phyloP scores from a whole-genome alignment of 2,888 invertebrate genomes.

The Drosophila monieri region DNA sequence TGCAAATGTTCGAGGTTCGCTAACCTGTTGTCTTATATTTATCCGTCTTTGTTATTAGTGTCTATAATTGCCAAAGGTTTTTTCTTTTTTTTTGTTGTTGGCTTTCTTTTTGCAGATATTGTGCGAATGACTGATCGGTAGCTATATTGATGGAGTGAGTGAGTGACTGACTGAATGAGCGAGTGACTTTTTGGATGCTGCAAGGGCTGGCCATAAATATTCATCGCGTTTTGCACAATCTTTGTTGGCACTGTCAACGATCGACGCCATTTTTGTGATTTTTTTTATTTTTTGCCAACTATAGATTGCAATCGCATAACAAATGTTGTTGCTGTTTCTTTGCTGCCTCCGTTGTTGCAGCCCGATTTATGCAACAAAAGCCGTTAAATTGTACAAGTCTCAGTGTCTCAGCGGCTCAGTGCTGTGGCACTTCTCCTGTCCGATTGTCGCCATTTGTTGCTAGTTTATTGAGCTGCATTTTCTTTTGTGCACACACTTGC shows the following conservation, averaged over 20 bases:
- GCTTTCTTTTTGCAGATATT: constrained; percentile 63
- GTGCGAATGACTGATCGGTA: constrained; percentile 40
- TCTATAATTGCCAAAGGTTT: constrained; percentile 63
- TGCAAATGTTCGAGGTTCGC: constrained; percentile 72
- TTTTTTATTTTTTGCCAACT: constrained; percentile 24
- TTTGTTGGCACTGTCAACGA: constrained; percentile 63
- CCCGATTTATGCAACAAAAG: constrained; percentile 75
- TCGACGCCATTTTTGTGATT: constrained; percentile 59
- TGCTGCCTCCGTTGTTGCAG: constrained; percentile 34
- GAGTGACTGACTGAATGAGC: constrained; percentile 52
- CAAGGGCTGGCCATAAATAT: constrained; percentile 57
- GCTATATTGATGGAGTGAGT: constrained; percentile 40
- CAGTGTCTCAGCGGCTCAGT: constrained; percentile 8
- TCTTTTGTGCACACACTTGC: constrained; percentile 35
- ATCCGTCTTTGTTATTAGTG: constrained; percentile 64
- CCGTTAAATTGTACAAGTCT: constrained; percentile 73
- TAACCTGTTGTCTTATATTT: constrained; percentile 78
- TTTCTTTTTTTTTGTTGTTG: constrained; percentile 43
- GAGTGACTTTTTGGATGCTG: constrained; percentile 23
- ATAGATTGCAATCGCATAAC: constrained; percentile 76
- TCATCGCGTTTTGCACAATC: constrained; percentile 63
- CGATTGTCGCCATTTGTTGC: constrained; percentile 57
- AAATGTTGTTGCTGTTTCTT: constrained; percentile 60
- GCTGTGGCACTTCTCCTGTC: constrained; percentile 25
- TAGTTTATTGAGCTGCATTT: constrained; percentile 73